Evolutionary conservation across 2,888 invertebrate genomes (phyloP).

Genomic region (Yponomeuta cagnagella): DNA sequence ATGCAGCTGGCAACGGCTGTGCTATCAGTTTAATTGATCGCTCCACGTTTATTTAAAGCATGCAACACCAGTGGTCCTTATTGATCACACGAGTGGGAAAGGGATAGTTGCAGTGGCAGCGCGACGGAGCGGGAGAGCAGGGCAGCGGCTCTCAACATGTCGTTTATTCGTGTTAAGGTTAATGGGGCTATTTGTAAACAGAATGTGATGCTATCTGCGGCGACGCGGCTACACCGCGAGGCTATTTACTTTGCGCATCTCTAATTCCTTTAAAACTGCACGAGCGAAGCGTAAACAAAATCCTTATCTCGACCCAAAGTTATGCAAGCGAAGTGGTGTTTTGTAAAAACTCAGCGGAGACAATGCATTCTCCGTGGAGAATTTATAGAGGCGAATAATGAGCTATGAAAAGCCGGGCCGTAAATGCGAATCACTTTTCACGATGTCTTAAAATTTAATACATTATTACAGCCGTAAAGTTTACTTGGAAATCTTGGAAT

Average conservation of each 20-base stretch:
- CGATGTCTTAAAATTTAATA: not conserved
- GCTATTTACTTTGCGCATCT: slow-evolving; percentile 9
- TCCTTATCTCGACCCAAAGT: not conserved
- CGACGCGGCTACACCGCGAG: slow-evolving; percentile 23
- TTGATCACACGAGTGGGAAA: slow-evolving; percentile 16
- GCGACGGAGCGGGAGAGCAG: slow-evolving; percentile 10
- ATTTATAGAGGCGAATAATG: not conserved
- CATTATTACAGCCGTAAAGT: not conserved
- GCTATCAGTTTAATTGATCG: slow-evolving; percentile 58
- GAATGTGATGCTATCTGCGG: slow-evolving; percentile 54
- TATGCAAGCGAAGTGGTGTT: not conserved
- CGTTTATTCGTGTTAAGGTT: slow-evolving; percentile 61
- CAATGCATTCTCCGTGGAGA: not conserved
- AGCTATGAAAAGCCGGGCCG: not conserved
- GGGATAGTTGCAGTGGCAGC: slow-evolving; percentile 1
- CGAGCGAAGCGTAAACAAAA: not conserved
- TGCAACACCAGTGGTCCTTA: slow-evolving; percentile 25
- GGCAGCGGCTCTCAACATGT: slow-evolving; percentile 25
- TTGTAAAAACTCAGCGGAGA: not conserved
- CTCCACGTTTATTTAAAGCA: slow-evolving; percentile 42
- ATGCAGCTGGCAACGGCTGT: slow-evolving; percentile 27
- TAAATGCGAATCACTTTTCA: not conserved
- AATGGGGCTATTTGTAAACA: slow-evolving; percentile 66
- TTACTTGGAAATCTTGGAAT: not conserved
- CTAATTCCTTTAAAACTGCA: slow-evolving; percentile 9